Base-by-base conservation (phyloP, 2,888 invertebrate species). In the Drosophila mimetica region DNA sequence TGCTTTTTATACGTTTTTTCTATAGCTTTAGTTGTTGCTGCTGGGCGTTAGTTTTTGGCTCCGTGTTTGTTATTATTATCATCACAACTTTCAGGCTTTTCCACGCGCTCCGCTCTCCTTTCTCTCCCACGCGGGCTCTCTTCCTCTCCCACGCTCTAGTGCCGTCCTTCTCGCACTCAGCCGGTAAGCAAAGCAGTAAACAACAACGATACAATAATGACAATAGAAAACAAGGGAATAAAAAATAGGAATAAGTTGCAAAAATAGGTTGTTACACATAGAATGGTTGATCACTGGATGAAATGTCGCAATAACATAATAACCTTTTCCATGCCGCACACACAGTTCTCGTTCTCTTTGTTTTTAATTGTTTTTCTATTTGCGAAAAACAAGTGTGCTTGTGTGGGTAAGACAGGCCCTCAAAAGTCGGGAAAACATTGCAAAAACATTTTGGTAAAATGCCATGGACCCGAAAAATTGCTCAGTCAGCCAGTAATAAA, bases 381-480 rank as follows among this genome's bases (percentile, higher is more conserved):
- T 16, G 36, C 16, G 42, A 51, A 64, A 63, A 64, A 52, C 69
- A 51, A 30, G 9, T 34, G 14, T 34, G 14, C 32, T n/a, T 22
- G 41, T 66, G 55, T 66, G 55, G 18, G 36, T 48, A 36, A 46
- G 71, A 71, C 69, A 52, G 47, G 69, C 71, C 69, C 69, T 69
- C 71, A 48, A 60, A 69, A 53, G 9, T 20, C 32, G 28, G 20
- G 42, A 63, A 50, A 42, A 42, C 18, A 50, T 37, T 36, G 37
- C 53, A 53, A 46, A 46, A 30, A 16, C 28, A 46, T 46, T 46
- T 90, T 90, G 90, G 89, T 88, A 89, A 85, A 75, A 69, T 89
- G 89, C 90, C 89, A 90, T 85, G 36, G 37, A 16, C 36, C 60
- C 13, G 25, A 22, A 57, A 39, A 37, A 57, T 16, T 7, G 5